These are phyloP conservation scores for Akabosia matsudoensis DNA, from an alignment of 1,140 invertebrate species.

Conservation along the genomic window DNA sequence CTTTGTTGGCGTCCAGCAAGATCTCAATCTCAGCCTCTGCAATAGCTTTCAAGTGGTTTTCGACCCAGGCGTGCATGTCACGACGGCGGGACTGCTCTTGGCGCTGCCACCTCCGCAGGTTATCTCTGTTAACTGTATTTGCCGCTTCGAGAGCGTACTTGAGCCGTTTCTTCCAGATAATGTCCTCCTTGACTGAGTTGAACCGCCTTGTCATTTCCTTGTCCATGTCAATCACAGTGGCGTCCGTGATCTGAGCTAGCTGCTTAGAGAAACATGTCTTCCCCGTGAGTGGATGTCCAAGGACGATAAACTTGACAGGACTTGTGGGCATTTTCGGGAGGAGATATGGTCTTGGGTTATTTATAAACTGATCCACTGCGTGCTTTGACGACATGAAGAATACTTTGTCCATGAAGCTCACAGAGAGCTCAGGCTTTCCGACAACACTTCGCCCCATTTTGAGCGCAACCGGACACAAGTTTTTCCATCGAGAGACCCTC, in stretches of 20 bases:
- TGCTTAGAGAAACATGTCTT: constrained; percentile 33
- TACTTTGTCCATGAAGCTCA: constrained; percentile 39
- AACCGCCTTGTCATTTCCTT: constrained; percentile 27
- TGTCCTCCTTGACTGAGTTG: constrained; percentile 29
- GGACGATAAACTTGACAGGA: constrained; percentile 39
- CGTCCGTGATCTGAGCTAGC: constrained; percentile 20
- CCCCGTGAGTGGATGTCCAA: constrained; percentile 40
- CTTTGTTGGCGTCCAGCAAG: neutral
- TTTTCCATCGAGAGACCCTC: constrained; percentile 39
- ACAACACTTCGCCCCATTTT: constrained; percentile 35
- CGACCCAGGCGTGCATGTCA: constrained; percentile 31
- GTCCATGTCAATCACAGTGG: constrained; percentile 35
- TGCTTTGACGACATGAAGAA: constrained; percentile 36
- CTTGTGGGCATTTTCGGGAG: constrained; percentile 38
- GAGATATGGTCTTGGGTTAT: constrained; percentile 37
- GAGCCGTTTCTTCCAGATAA: constrained; percentile 28
- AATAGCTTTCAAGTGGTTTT: neutral
- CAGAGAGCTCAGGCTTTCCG: constrained; percentile 38
- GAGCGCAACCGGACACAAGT: constrained; percentile 41
- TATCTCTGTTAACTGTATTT: constrained; percentile 28
- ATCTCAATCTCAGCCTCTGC: constrained; percentile 1
- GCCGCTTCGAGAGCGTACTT: constrained; percentile 27
- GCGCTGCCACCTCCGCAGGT: constrained; percentile 30
- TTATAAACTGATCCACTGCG: constrained; percentile 30
- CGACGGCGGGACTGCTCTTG: constrained; percentile 23